Conservation (phyloP, 2,888 invertebrate genomes). For the Yponomeuta cagnagella region DNA sequence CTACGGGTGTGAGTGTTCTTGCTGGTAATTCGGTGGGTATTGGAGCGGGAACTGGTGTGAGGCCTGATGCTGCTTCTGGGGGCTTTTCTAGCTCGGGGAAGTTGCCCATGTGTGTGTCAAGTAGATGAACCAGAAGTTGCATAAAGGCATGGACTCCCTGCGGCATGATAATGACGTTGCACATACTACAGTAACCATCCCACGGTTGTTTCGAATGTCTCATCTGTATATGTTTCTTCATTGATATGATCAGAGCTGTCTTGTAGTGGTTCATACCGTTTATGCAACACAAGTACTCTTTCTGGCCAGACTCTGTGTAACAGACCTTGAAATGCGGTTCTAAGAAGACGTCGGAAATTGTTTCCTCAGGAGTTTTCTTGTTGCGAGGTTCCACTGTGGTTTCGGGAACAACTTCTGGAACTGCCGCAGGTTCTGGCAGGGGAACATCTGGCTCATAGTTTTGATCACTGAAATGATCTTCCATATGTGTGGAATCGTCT, state of each 20-base stretch:
- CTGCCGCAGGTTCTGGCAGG: neutral
- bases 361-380: neutral
- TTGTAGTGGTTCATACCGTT: slow-evolving; percentile 57
- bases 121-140: slow-evolving; percentile 59
- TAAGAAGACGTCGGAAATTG: slow-evolving; percentile 26
- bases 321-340: slow-evolving; percentile 56
- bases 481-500: neutral
- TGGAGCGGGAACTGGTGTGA: slow-evolving; percentile 4
- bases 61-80: neutral
- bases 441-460: neutral
- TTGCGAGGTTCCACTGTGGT: neutral
- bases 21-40: slow-evolving; percentile 13
- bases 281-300: slow-evolving; percentile 62
- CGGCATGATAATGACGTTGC: slow-evolving; percentile 61
- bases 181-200: slow-evolving; percentile 74
- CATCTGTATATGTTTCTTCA: slow-evolving; percentile 60
- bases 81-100: slow-evolving; percentile 42
- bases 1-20: slow-evolving; percentile 11
- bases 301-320: slow-evolving; percentile 40
- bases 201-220: slow-evolving; percentile 61
- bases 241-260: slow-evolving; percentile 55
- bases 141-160: slow-evolving; percentile 51
- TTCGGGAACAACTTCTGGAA: neutral
- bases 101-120: slow-evolving; percentile 60
- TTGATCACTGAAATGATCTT: slow-evolving; percentile 12